phyloP scores from a whole-genome alignment of 2,888 invertebrate species.

The Ctenicera cuprea region DNA sequence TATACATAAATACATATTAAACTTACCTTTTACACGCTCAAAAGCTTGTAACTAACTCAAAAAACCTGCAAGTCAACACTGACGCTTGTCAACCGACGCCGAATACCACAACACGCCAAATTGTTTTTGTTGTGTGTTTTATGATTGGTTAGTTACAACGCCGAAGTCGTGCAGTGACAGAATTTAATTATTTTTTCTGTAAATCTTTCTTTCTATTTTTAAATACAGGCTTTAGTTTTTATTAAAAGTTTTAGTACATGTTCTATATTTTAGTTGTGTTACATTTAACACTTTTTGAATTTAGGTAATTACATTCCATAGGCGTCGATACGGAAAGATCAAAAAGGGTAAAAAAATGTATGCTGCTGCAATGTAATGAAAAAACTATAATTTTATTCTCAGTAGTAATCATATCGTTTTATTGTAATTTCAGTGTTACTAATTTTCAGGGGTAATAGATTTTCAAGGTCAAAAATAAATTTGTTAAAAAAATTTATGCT shows the following conservation, averaged over 20 bases:
- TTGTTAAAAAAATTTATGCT: too few species aligned
- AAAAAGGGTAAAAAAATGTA: too few species aligned
- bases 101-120: slow-evolving; percentile 51
- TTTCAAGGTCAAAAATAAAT: too few species aligned
- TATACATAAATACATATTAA: background rate
- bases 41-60: background rate
- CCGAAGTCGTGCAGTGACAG: slow-evolving; percentile 14
- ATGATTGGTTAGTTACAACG: slow-evolving; percentile 45
- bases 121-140: slow-evolving; percentile 50
- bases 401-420: too few species aligned
- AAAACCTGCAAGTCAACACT: slow-evolving; percentile 32
- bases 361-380: too few species aligned
- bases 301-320: background rate
- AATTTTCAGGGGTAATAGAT: too few species aligned
- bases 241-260: background rate
- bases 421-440: too few species aligned
- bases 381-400: too few species aligned
- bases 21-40: slow-evolving; percentile 28
- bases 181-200: background rate
- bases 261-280: too few species aligned
- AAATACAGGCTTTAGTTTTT: background rate
- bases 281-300: too few species aligned
- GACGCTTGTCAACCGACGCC: slow-evolving; percentile 53
- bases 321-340: background rate
- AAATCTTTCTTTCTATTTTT: background rate